Base-by-base conservation (phyloP, 2,797 vertebrate genomes). In the Siniperca obscura region DNA sequence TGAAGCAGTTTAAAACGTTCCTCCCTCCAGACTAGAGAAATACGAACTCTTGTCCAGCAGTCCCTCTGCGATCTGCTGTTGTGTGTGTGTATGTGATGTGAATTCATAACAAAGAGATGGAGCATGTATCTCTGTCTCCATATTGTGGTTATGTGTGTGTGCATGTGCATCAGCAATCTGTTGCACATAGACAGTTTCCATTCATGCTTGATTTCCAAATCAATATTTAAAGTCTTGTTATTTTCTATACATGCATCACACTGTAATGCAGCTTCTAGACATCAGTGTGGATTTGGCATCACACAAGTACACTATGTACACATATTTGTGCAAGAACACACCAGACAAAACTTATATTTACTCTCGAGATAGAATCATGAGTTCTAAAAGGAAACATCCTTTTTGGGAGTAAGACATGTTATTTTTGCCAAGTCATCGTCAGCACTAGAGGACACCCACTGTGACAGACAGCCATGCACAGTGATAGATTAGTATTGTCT, bases 391-490 rank as follows among this genome's bases (percentile, higher is more conserved):
- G 42, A 27, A 61, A 30, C 9, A 12, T 71, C 50, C 55, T 5
- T 55, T 69, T 34, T 67, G 52, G 62, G 36, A 74, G 21, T 12
- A 22, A 67, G 59, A 21, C 4, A 2, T 73, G 38, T 34, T 70
- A 21, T 67, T 85, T 84, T 85, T 85, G 82, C 79, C 59, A 48
- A 87, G 85, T 90, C 85, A 87, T 74, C 7, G 34, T 76, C 64
- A 74, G 64, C 9, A n/a, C 59, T 13, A 44, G 50, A 74, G 66
- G 73, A 75, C 80, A 65, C 66, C 56, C 60, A 61, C 71, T 50
- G 40, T 38, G 72, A 83, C 2, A 74, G 69, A 78, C 55, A 77
- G 57, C 7, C 27, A 22, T 25, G 14, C 30, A 80, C 70, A 73
- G 64, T 75, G 77, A 87, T 71, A 69, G 34, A 90, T 84, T 74